Evolutionary conservation across 2,113 vertebrate species (phyloP), one percentile per base, ranked within the genome.

Genomic region (Chionodraco myersi): DNA sequence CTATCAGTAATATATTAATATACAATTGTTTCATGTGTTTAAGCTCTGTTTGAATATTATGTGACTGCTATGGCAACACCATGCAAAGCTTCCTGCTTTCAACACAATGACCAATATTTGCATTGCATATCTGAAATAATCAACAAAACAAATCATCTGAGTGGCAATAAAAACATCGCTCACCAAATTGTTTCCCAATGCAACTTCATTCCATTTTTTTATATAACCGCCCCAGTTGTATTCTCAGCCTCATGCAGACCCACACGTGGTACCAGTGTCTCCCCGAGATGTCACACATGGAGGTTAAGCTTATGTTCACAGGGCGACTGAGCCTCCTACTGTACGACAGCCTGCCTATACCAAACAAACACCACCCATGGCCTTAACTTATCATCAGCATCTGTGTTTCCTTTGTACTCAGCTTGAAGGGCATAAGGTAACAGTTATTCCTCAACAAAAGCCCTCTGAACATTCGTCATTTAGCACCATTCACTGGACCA

Each of bases 101-200:
- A 77, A 77, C 58, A 44, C 26, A 72, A 75, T 18, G 11, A 52
- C 18, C 51, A 72, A 26, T 60, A 84, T 88, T 88, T 87, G 70
- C 67, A 77, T 79, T 80, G 51, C 16, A 65, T 10, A 56, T 11
- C 10, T 14, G 47, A 7, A 60, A 51, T 3, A 6, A 41, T 53
- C 11, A 58, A 41, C 21, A 61, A 59, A 0, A 56, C 10, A 62
- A 53, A 21, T 14, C n/a, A 34, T 21, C 18, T 11, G n/a, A 10
- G 14, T 2, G 44, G 41, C 8, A 12, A 13, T n/a, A 45, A 60
- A 72, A 14, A 30, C 30, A 30, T 30, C 30, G 3, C 30, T 6
- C 21, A 5, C 21, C 36, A 45, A 34, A 56, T 3, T 10, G 5
- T 57, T 57, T 77, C 47, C 47, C 14, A 0, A 3, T 45, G 18